Evolutionary conservation across 1,140 invertebrate genomes (phyloP).

Genomic region (Pogonognathellus flavescens): DNA sequence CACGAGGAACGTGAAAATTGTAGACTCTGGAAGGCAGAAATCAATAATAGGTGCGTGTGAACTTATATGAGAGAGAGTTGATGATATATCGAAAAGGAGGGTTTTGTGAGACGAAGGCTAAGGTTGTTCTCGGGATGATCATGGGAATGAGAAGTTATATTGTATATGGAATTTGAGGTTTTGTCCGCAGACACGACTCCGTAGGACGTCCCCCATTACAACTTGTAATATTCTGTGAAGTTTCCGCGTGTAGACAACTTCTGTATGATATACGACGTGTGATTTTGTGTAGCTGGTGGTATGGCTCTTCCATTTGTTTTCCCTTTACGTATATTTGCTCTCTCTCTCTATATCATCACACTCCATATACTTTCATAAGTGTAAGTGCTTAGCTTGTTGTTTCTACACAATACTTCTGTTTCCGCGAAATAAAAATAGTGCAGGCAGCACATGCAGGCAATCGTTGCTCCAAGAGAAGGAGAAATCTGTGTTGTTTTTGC

Average conservation of each 20-base stretch:
- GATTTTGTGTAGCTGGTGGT: neutral
- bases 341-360: neutral
- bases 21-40: neutral
- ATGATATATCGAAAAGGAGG: neutral
- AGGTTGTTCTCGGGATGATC: no score
- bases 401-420: neutral
- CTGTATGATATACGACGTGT: constrained; percentile 52
- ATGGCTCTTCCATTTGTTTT: neutral
- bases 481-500: no score
- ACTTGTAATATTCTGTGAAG: constrained; percentile 22
- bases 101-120: neutral
- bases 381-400: no score
- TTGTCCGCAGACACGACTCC: constrained; percentile 21
- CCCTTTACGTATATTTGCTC: neutral
- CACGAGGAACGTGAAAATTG: neutral
- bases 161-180: constrained; percentile 58
- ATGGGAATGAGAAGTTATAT: constrained; percentile 41
- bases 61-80: neutral
- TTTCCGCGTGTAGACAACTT: neutral
- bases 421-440: neutral
- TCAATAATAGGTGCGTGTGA: neutral
- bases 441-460: neutral
- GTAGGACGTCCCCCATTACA: constrained; percentile 52
- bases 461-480: neutral
- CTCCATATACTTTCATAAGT: neutral